Evolutionary conservation across 2,888 invertebrate species (phyloP), one percentile per base, ranked within the genome.

Genomic region (Adelognathus sp.): DNA sequence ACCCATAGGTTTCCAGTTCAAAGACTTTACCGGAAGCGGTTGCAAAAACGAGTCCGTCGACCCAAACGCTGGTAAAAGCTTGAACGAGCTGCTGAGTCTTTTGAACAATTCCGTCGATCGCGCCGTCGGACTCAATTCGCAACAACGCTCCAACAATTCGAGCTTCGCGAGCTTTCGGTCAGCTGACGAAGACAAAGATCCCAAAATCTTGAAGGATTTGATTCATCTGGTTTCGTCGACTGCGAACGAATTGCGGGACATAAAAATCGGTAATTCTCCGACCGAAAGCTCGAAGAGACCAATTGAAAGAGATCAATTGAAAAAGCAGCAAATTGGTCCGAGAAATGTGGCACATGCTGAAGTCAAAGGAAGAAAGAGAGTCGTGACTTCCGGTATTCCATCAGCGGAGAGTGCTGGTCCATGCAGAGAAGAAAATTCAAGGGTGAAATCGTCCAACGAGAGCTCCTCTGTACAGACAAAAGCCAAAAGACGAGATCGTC

Each of bases 31-130:
- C 7, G 7, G 64, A 6, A 46, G 44, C 1, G 46, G 31, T 11
- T 16, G 7, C 39, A 66, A 46, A 9, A 52, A 52, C 21, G 52
- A 61, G 52, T 29, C n/a, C 0, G 2, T 7, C 14, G 44, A 61
- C 21, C 16, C 33, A 31, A 56, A 39, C 4, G 33, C 14, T 1
- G 56, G 56, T 0, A 79, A 67, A 14, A 64, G 58, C 46, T 18
- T 79, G 11, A 76, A 79, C 44, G 75, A 76, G 4, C 41, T 76
- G 16, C 67, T 79, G 58, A 72, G 7, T 33, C 18, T 69, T 14
- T 27, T 79, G 14, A 72, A 72, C 56, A 72, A 79, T 7, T 79
- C 75, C 36, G 72, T 72, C 27, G 79, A 76, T 58, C 72, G 72
- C 4, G 69, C 63, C 0, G 24, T 61, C 16, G 64, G 18, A 3